Base-by-base conservation (phyloP, 2,797 vertebrate genomes). In the Otolemur crassicaudatus region DNA sequence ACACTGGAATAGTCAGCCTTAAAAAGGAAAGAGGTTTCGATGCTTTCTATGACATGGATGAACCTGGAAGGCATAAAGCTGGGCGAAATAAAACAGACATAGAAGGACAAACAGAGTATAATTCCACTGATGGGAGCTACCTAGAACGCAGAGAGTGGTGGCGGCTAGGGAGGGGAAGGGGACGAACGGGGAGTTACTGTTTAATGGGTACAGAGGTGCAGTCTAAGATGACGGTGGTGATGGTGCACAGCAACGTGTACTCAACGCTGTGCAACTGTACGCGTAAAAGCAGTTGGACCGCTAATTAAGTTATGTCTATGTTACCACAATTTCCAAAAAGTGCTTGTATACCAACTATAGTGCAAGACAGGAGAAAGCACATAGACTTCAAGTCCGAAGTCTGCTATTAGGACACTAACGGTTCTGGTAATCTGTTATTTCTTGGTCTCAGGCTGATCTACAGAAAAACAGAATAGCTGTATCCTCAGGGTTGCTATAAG, bases 21-120 rank as follows among this genome's bases (percentile, higher is more conserved):
- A 56, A 69, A 85, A 79, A 89, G 43, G 69, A 94, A 90, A 29
- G 65, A 46, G 40, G 27, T 67, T 84, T 29, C 60, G 56, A 46
- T 11, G 53, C 22, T n/a, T 8, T 25, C 56, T 87, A 34, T 17
- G 37, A 61, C 37, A 10, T 5, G 25, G 13, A 89, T 69, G 70
- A 83, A n/a, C 12, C 56, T 1, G 43, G 37, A 90, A 16, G 37
- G 60, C 53, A 40, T 29, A 2, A 43, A 10, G 19, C 90, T 83
- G 31, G 60, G 43, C 87, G 11, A 65, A 87, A 73, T 11, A 49
- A 75, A 40, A 37, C 27, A 83, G 31, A 40, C 46, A 61, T n/a
- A 25, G 43, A 83, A 90, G 75, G 76, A 76, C 69, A 87, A 25
- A 90, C 10, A 31, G 9, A 3, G 17, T 25, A 4, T 19, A 81